phyloP scores from a whole-genome alignment of 2,113 vertebrate genomes.

The Meriones unguiculatus region DNA sequence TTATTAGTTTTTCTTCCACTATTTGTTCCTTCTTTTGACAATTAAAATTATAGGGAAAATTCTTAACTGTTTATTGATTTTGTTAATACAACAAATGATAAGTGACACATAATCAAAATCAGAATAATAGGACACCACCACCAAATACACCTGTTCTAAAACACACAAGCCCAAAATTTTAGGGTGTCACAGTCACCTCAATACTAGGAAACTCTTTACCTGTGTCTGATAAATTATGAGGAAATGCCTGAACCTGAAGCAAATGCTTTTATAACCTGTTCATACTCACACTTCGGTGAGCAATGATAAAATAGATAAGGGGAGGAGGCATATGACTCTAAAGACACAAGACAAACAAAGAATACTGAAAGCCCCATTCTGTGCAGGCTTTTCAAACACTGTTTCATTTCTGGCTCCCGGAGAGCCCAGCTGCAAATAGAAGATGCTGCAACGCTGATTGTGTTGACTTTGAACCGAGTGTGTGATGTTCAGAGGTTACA shows the following conservation, averaged over 20 bases:
- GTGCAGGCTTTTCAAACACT: not conserved
- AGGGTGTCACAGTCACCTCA: not conserved
- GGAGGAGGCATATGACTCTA: not conserved
- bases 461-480: not conserved
- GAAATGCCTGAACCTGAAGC: not conserved
- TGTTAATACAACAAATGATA: not conserved
- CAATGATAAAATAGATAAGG: not conserved
- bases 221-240: not conserved
- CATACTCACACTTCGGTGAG: not conserved
- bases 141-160: not conserved
- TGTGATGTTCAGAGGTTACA: not conserved
- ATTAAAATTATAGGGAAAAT: not conserved
- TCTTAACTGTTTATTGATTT: not conserved
- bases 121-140: not conserved
- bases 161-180: not conserved
- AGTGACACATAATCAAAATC: not conserved
- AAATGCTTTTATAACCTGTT: not conserved
- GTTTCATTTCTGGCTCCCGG: not conserved
- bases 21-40: not conserved
- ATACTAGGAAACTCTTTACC: not conserved
- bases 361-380: not conserved
- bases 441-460: not conserved
- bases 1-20: not conserved
- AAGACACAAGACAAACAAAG: not conserved
- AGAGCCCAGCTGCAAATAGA: constrained; percentile 18